Percentiles rank a stretch among this genome's conserved stretches.
These are phyloP conservation scores for Thumatha senex DNA, from an alignment of 2,888 invertebrate species.

Conservation along the genomic window DNA sequence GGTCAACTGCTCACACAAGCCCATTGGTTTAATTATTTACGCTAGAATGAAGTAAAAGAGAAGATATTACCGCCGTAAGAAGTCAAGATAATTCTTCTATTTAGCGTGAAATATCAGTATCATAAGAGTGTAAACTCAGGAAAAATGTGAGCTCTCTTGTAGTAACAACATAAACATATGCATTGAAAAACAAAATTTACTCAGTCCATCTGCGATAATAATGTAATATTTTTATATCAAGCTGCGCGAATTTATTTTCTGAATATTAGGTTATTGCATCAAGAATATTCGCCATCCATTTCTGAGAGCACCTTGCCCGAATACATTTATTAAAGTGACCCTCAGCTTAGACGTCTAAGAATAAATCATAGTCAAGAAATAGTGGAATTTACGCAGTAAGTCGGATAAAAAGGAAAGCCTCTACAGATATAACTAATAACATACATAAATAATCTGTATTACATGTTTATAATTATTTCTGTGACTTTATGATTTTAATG, in stretches of 20 bases:
- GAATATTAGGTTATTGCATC: constrained; percentile 72
- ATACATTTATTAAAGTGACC: constrained; percentile 83
- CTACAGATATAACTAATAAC: constrained; percentile 46
- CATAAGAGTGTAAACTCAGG: too few relatives aligned
- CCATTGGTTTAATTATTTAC: too few relatives aligned
- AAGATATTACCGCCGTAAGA: too few relatives aligned
- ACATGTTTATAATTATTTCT: neutral
- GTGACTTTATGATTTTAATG: neutral
- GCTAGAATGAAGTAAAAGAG: too few relatives aligned
- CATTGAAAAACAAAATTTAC: constrained; percentile 18
- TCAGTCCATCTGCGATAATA: constrained; percentile 24
- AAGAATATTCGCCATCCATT: constrained; percentile 70
- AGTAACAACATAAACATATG: constrained; percentile 11
- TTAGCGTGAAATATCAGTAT: too few relatives aligned
- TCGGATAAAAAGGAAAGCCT: constrained; percentile 66
- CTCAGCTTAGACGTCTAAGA: constrained; percentile 71
- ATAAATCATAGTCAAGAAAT: constrained; percentile 81
- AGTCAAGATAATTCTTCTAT: too few relatives aligned
- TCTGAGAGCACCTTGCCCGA: constrained; percentile 71
- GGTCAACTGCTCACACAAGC: too few relatives aligned
- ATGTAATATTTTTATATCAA: constrained; percentile 33
- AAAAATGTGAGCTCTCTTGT: neutral
- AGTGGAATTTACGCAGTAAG: constrained; percentile 65
- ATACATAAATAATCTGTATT: constrained; percentile 18
- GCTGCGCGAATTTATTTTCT: constrained; percentile 51